Evolutionary conservation across 2,113 vertebrate genomes (phyloP).

Genomic region (Vombatus ursinus): DNA sequence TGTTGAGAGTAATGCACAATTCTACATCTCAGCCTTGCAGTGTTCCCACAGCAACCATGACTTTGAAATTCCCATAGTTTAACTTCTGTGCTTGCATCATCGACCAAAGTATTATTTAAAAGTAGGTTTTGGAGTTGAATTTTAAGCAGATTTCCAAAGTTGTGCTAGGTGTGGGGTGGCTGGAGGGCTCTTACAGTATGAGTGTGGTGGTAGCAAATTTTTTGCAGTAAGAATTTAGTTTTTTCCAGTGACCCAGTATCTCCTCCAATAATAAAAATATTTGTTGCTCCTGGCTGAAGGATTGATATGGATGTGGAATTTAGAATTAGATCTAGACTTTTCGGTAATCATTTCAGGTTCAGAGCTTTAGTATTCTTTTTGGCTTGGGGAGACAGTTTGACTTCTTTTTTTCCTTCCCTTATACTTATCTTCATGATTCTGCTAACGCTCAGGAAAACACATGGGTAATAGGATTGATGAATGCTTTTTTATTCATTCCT

Average conservation of each 20-base stretch:
- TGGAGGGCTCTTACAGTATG: neutral
- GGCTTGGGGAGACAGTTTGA: neutral
- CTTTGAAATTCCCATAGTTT: slow-evolving; percentile 72
- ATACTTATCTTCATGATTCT: slow-evolving; percentile 41
- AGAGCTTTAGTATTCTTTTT: slow-evolving; percentile 33
- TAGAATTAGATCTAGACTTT: neutral
- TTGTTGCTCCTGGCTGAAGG: slow-evolving; percentile 12
- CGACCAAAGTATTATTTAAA: slow-evolving; percentile 71
- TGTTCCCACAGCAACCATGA: slow-evolving; percentile 79
- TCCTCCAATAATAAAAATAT: neutral
- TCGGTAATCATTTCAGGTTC: neutral
- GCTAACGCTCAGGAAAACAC: slow-evolving; percentile 59
- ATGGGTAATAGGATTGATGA: slow-evolving; percentile 38
- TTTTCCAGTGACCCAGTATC: slow-evolving; percentile 1
- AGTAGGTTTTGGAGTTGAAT: slow-evolving; percentile 58
- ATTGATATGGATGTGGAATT: slow-evolving; percentile 14
- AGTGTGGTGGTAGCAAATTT: slow-evolving; percentile 44
- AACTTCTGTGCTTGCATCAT: slow-evolving; percentile 72
- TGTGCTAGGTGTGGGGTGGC: neutral
- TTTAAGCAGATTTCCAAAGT: slow-evolving; percentile 53
- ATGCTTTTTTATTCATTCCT: slow-evolving; percentile 51
- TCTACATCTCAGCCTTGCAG: slow-evolving; percentile 65
- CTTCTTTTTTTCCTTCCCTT: neutral
- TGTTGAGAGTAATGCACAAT: slow-evolving; percentile 60
- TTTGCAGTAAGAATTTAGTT: slow-evolving; percentile 47